A percentile compares a stretch with the other conserved stretches of the same genome.
Conservation (phyloP, 2,113 vertebrate genomes). For the Pluvianellus socialis region DNA sequence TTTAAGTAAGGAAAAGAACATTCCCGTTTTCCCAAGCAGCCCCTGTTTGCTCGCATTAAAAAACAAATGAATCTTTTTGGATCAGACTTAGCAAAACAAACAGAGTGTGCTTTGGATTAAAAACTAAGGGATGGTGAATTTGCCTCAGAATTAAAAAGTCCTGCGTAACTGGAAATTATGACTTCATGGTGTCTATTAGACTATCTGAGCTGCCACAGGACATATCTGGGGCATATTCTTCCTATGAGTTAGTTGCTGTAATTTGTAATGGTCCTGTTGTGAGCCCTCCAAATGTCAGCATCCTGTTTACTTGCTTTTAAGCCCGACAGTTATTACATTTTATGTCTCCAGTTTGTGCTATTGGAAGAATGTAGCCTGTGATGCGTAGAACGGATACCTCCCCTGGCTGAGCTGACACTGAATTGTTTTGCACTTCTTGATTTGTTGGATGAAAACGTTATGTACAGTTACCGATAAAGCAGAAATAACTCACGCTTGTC, state of each 20-base stretch:
- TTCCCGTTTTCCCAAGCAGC: background rate
- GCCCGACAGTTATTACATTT: background rate
- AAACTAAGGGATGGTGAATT: background rate
- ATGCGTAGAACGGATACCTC: background rate
- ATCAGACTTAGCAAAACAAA: background rate
- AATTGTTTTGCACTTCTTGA: background rate
- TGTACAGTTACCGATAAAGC: accelerated
- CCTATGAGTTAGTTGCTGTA: background rate
- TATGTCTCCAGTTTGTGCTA: background rate
- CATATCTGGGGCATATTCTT: background rate
- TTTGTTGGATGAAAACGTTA: background rate
- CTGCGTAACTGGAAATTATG: background rate
- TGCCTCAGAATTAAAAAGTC: background rate
- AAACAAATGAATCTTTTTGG: background rate
- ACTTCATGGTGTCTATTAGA: background rate
- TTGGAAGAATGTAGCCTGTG: background rate
- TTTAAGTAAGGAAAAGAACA: background rate
- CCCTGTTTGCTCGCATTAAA: conserved; percentile 6
- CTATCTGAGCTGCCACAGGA: background rate
- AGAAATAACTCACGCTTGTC: background rate
- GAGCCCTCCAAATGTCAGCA: conserved; percentile 1
- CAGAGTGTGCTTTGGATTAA: conserved; percentile 2
- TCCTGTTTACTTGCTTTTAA: conserved; percentile 21
- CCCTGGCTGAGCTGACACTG: background rate
- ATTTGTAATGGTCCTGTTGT: background rate